These are phyloP conservation scores for Eristalinus aeneus DNA, from an alignment of 2,888 invertebrate genomes.

Conservation along the genomic window DNA sequence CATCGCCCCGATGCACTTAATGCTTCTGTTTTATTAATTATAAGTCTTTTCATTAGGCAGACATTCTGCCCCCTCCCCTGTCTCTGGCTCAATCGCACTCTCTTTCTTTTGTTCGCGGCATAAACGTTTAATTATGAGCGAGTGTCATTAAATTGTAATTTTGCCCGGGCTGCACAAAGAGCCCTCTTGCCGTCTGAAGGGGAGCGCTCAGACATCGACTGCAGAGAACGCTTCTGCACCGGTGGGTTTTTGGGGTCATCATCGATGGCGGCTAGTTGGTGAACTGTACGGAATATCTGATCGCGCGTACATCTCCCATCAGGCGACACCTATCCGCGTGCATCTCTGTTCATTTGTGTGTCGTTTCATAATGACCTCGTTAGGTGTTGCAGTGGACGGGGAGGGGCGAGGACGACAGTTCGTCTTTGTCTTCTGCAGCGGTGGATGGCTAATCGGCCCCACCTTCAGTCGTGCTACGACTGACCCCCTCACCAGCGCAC, in stretches of 20 bases:
- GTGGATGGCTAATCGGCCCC: slow-evolving; percentile 57
- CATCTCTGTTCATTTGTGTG: slow-evolving; percentile 38
- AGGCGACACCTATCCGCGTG: slow-evolving; percentile 44
- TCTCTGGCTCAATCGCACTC: neutral
- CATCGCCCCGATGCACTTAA: slow-evolving; percentile 63
- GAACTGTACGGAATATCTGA: slow-evolving; percentile 48
- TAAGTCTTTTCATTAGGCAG: slow-evolving; percentile 68
- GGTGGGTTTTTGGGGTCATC: slow-evolving; percentile 39
- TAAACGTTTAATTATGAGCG: slow-evolving; percentile 68
- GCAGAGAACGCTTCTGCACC: neutral
- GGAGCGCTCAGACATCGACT: neutral
- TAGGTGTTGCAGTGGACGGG: slow-evolving; percentile 9
- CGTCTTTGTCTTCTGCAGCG: slow-evolving; percentile 39
- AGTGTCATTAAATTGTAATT: slow-evolving; percentile 70
- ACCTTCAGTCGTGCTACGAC: slow-evolving; percentile 59
- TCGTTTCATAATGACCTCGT: slow-evolving; percentile 66
- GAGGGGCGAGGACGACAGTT: neutral
- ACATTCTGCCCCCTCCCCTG: no score
- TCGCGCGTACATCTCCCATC: slow-evolving; percentile 54
- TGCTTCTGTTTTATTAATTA: slow-evolving; percentile 71
- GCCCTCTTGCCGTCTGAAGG: neutral
- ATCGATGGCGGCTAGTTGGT: neutral
- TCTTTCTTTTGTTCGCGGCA: slow-evolving; percentile 59
- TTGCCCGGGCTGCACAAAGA: slow-evolving; percentile 21
- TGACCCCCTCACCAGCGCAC: slow-evolving; percentile 48